Base-by-base conservation (phyloP, 2,888 invertebrate genomes). In the Salpingus planirostris region DNA sequence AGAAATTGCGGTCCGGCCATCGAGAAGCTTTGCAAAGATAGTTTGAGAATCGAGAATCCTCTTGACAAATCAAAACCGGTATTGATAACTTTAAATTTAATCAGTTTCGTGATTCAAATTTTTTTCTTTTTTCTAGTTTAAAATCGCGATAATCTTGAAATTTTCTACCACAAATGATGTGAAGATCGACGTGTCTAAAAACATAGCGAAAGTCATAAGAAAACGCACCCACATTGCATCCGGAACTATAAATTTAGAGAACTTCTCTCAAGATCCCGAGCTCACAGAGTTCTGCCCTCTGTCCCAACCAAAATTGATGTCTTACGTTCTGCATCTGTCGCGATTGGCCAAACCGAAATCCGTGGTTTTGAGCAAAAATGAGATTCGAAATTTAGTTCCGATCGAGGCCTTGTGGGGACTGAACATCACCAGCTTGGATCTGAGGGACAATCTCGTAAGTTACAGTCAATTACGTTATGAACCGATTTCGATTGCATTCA, bases 1-100 rank as follows among this genome's bases (percentile, higher is more conserved):
- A 55, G 62, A 35, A 70, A 70, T 47, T 71, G 71, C 45, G 66
- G 64, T 6, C 41, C 57, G 2, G 70, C 70, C 0, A 52, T 72
- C n/a, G 62, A 66, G 28, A 65, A 63, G 46, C 44, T 72, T 1
- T 70, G 69, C 31, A 57, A 58, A 15, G 57, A 61, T 15, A 67
- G 67, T 45, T 55, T 72, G 21, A 60, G 66, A 15, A 47, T 64
- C 23, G 49, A 51, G 13, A 50, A 56, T 47, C 52, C 56, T 15
- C 36, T 40, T 12, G 47, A 53, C 7, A 39, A 39, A 21, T 22
- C 27, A 6, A 29, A 39, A 11, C 39, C 39, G 21, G 36, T 38
- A 32, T 13, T n/a, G n/a, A 5, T 14, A 1, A 8, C n/a, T 22
- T 15, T 13, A 21, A 13, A 11, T n/a, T 3, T 21, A 18, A 6